Conservation (phyloP, 2,888 invertebrate species). For the Drosophila fulvimacula region DNA sequence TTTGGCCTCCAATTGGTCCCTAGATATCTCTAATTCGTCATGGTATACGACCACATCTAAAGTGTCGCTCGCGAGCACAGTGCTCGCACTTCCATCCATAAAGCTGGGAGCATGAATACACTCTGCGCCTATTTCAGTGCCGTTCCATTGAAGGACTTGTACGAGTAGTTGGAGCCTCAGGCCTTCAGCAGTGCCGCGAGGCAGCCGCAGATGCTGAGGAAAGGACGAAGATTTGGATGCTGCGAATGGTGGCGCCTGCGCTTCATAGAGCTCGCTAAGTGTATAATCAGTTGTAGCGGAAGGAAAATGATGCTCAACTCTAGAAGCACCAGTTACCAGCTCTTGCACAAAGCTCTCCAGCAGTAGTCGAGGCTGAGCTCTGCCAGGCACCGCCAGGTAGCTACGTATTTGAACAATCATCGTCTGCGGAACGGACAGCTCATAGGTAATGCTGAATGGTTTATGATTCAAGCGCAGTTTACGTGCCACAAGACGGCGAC, state of each 20-base stretch:
- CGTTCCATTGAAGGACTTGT: constrained; percentile 85
- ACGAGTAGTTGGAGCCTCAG: constrained; percentile 87
- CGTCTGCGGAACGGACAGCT: constrained; percentile 86
- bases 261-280: constrained; percentile 84
- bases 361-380: constrained; percentile 87
- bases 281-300: constrained; percentile 86
- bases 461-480: constrained; percentile 89
- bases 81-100: not conserved
- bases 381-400: constrained; percentile 87
- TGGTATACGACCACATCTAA: constrained; percentile 53
- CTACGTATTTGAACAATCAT: constrained; percentile 87
- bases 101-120: not conserved
- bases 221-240: constrained; percentile 81
- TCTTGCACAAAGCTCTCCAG: constrained; percentile 87
- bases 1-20: not conserved
- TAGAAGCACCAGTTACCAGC: constrained; percentile 85
- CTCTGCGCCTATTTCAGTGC: not conserved
- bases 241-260: constrained; percentile 64
- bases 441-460: constrained; percentile 87
- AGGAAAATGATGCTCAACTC: constrained; percentile 66
- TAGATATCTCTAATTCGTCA: not conserved
- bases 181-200: constrained; percentile 87
- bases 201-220: constrained; percentile 87
- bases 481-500: constrained; percentile 84
- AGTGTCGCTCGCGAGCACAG: constrained; percentile 16